These are phyloP conservation scores for Tethea ocularis DNA, from an alignment of 2,888 invertebrate genomes.

Conservation along the genomic window DNA sequence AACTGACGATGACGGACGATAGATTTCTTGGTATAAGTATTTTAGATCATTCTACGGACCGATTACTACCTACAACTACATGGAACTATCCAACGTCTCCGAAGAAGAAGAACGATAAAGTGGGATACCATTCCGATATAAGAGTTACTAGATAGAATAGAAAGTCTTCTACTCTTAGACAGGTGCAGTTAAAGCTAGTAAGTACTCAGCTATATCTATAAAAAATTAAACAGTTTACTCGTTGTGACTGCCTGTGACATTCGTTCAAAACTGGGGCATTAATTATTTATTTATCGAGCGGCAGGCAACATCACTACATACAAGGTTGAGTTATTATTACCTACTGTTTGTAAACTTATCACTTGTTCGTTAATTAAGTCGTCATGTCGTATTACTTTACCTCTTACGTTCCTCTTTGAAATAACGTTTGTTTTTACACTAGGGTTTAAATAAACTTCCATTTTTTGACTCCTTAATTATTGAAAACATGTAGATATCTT, in stretches of 20 bases:
- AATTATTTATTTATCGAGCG: conserved; percentile 34
- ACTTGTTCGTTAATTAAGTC: conserved; percentile 37
- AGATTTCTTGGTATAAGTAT: neutral
- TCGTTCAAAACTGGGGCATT: conserved; percentile 47
- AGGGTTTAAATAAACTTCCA: neutral
- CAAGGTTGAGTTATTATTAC: conserved; percentile 57
- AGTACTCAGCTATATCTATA: neutral
- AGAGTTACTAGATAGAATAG: neutral
- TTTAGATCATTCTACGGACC: neutral
- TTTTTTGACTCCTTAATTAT: neutral
- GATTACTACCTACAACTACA: neutral
- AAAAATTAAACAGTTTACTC: conserved; percentile 40
- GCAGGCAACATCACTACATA: conserved; percentile 25
- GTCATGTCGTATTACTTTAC: conserved; percentile 22
- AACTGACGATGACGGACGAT: neutral
- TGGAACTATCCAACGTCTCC: neutral
- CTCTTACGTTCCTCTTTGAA: conserved; percentile 14
- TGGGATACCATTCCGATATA: neutral
- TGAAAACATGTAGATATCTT: neutral
- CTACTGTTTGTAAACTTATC: conserved; percentile 47
- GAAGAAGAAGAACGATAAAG: neutral
- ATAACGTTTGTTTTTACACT: neutral
- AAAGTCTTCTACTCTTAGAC: neutral
- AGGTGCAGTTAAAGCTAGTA: neutral
- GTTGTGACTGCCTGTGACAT: conserved; percentile 48